These are phyloP conservation scores for Harpalus rubripes DNA, from an alignment of 2,888 invertebrate genomes.

Conservation along the genomic window DNA sequence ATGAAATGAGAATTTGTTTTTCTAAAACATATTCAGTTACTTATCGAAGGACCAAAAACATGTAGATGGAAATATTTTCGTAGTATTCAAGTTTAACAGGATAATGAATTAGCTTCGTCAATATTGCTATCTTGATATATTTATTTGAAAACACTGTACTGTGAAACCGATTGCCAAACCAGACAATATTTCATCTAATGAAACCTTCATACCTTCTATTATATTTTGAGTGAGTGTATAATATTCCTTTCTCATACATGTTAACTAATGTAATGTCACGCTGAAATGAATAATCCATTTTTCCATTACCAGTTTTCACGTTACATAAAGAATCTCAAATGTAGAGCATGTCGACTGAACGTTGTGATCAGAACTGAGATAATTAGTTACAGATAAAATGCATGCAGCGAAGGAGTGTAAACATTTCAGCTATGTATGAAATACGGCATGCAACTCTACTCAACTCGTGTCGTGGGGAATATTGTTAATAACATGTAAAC, in stretches of 20 bases:
- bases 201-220: no score
- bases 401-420: conserved; percentile 43
- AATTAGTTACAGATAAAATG: conserved; percentile 41
- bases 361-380: conserved; percentile 6
- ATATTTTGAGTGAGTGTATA: no score
- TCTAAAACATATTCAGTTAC: no score
- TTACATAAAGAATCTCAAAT: conserved; percentile 41
- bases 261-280: conserved; percentile 1
- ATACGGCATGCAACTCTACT: background rate
- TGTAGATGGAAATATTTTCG: no score
- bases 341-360: conserved; percentile 29
- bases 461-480: conserved; percentile 9
- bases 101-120: no score
- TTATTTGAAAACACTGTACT: no score
- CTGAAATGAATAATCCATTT: conserved; percentile 20
- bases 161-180: no score
- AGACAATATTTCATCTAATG: no score
- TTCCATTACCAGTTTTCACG: background rate
- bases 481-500: conserved; percentile 30
- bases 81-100: no score
- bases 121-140: no score
- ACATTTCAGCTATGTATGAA: conserved; percentile 29
- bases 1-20: no score
- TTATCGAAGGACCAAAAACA: no score
- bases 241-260: background rate